Evolutionary conservation across 2,113 vertebrate species (phyloP).

Genomic region (Empidonax alnorum): DNA sequence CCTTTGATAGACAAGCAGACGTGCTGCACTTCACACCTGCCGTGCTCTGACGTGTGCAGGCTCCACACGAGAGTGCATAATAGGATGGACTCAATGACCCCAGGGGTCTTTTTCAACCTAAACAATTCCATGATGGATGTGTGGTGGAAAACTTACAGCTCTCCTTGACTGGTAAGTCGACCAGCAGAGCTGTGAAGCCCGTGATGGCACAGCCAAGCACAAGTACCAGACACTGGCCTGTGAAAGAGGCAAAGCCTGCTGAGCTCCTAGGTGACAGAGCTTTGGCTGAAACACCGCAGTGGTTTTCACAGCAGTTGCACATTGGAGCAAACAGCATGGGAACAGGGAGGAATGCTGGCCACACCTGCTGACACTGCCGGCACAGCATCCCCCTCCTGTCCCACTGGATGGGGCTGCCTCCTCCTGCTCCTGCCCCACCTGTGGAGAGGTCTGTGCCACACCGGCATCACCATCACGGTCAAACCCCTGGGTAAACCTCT

Average conservation of each 20-base stretch:
- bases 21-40: background rate
- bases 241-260: background rate
- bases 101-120: background rate
- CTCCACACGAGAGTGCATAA: background rate
- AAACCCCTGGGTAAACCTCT: background rate
- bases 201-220: background rate
- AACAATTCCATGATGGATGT: rapidly evolving
- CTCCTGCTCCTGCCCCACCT: background rate
- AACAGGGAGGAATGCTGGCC: background rate
- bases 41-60: background rate
- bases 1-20: background rate
- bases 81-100: background rate
- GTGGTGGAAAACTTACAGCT: background rate
- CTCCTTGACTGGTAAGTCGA: rapidly evolving
- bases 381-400: background rate
- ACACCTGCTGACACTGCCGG: rapidly evolving
- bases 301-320: background rate
- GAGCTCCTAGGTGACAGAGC: rapidly evolving
- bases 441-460: background rate
- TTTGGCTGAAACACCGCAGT: rapidly evolving
- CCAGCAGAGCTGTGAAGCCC: background rate
- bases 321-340: rapidly evolving
- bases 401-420: background rate
- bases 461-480: background rate
- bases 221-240: background rate